Evolutionary conservation across 1,140 invertebrate species (phyloP).

Genomic region (Saxidomus purpurata): DNA sequence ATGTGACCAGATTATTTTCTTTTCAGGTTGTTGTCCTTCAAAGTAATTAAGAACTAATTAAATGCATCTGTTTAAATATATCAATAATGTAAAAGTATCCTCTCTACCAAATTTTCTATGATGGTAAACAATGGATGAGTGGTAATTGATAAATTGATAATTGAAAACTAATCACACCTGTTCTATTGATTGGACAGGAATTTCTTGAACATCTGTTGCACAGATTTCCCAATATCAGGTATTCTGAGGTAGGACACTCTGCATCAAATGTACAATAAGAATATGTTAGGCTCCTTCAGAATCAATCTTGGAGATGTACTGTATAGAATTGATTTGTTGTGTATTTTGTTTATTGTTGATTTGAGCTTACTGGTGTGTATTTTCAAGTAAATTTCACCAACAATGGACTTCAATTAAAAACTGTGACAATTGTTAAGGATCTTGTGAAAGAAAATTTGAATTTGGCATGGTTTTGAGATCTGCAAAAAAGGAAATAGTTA

Average conservation of each 20-base stretch:
- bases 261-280: too few species aligned
- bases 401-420: neutral
- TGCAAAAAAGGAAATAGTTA: neutral
- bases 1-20: too few species aligned
- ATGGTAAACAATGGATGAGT: neutral
- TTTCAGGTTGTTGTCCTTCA: too few species aligned
- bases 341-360: neutral
- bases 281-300: neutral
- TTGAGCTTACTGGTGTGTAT: neutral
- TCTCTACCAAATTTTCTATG: too few species aligned
- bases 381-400: neutral
- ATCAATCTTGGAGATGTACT: neutral
- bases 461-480: neutral
- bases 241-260: neutral
- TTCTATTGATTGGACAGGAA: constrained; percentile 35
- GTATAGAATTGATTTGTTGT: constrained; percentile 5
- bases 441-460: neutral
- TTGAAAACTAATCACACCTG: constrained; percentile 32
- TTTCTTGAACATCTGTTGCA: neutral
- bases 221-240: constrained; percentile 24
- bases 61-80: too few species aligned
- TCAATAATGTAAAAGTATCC: too few species aligned
- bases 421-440: neutral
- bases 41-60: too few species aligned
- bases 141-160: constrained; percentile 33